Evolutionary conservation across 2,888 invertebrate species (phyloP), one percentile per base, ranked within the genome.

Genomic region (Euclidia mi): DNA sequence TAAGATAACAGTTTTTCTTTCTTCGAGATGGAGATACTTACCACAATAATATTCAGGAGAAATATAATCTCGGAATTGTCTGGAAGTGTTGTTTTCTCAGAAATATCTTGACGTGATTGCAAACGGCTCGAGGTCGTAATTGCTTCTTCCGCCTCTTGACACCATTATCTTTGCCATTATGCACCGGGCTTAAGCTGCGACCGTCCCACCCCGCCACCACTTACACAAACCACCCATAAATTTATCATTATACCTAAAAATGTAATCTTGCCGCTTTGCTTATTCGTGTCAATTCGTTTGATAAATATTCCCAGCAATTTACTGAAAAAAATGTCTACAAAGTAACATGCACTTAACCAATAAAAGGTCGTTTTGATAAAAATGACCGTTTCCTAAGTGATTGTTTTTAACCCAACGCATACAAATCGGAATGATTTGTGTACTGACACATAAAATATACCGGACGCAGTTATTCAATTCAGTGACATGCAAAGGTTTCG

Each of bases 141-240:
- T 91, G 91, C 85, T 91, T 91, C 89, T 91, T 90, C 89, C 91
- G 91, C 87, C 82, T 84, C 87, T 85, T 90, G 89, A 89, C 87
- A 85, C 89, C 87, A 91, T 92, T 90, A 91, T 90, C 88, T 90
- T 87, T 87, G 89, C 85, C 80, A 89, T 90, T 91, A 91, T 90
- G 88, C 87, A 88, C 79, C 82, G 71, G 71, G 81, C 80, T 89
- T n/a, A 84, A 89, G 84, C 82, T 82, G 74, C 71, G 74, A 68
- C 78, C 71, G 62, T 67, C 78, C 60, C 69, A 72, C 69, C 69
- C 57, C 68, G 77, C 63, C 68, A 70, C 73, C 69, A 59, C 65
- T 70, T 68, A 69, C 71, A 73, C 77, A 79, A 78, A 75, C 75
- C 71, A 79, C 71, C 71, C 69, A 76, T 78, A 79, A 82, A 79